A percentile compares a stretch with the other conserved stretches of the same genome.
phyloP scores from a whole-genome alignment of 2,888 invertebrate genomes.

The Polydrusus pterygomalis region DNA sequence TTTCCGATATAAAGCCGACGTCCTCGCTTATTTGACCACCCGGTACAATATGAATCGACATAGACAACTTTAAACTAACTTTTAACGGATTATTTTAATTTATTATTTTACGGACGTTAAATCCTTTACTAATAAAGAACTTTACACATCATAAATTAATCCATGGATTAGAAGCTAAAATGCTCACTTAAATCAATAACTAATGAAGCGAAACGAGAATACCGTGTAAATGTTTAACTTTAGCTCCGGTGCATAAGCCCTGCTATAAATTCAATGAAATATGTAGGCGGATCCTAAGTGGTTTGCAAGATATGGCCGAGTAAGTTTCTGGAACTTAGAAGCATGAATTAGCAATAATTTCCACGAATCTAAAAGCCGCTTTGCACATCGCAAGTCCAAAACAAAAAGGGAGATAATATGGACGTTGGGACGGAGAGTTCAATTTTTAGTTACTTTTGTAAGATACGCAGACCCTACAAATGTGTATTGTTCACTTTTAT shows the following conservation, averaged over 20 bases:
- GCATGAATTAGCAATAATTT: conserved; percentile 56
- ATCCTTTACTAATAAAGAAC: neutral
- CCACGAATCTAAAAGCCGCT: conserved; percentile 8
- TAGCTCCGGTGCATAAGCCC: conserved; percentile 50
- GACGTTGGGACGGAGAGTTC: no score
- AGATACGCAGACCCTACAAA: no score
- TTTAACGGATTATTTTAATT: no score
- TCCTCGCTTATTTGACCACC: no score
- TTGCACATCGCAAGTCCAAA: neutral
- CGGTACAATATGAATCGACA: no score
- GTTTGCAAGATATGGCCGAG: conserved; percentile 59
- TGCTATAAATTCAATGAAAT: conserved; percentile 58
- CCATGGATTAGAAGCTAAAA: conserved; percentile 27
- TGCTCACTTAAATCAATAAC: conserved; percentile 44
- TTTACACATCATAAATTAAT: conserved; percentile 15
- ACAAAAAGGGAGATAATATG: no score
- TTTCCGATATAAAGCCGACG: no score
- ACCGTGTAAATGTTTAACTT: conserved; percentile 55
- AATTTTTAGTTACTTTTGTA: no score
- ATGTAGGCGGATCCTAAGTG: conserved; percentile 58
- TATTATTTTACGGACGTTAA: no score
- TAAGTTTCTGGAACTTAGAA: conserved; percentile 57
- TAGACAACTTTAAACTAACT: no score
- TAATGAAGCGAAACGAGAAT: conserved; percentile 54
- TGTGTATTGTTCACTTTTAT: no score